Evolutionary conservation across 2,113 vertebrate species (phyloP), one percentile per base, ranked within the genome.

Genomic region (Rhabdomys dilectus): DNA sequence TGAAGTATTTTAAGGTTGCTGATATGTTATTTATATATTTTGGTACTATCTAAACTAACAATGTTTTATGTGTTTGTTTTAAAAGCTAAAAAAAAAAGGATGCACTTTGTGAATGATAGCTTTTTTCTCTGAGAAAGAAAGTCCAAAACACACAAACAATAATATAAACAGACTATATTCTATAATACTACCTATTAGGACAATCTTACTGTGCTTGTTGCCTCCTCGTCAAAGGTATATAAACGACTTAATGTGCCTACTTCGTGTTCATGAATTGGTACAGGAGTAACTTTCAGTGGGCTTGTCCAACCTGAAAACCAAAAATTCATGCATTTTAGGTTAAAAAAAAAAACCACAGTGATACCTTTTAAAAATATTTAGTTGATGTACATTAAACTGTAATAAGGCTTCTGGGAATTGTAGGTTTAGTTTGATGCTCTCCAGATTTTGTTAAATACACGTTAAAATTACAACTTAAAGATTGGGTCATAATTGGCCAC

Each of bases 221-320:
- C 29, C 73, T 98, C 90, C 81, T 98, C 92, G 19, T 88, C 85
- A 92, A 98, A 98, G 9, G 62, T 29, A 78, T 87, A 96, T 1
- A 7, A 45, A 62, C 24, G 36, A 17, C 75, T 94, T 53, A 95
- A 0, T 29, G 95, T 86, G 88, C 53, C 60, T 21, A 12, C 51
- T 95, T 91, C 89, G 16, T 39, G 96, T 82, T 64, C 58, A 19
- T 39, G 91, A 36, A 34, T 53, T 68, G 82, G 77, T 53, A n/a
- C 29, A 77, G 95, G 90, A 42, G 24, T 95, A 77, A 98, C 97
- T 96, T 96, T 96, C 80, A 42, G 5, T 36, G 97, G 86, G 72
- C 97, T 98, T 76, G 98, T 98, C 98, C 98, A 98, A 96, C 97
- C 98, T 99, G 95, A 72, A 98, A 98, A 84, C 91, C 95, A 93